Conservation (phyloP, 2,113 vertebrate genomes). For the Phocoena sinus region DNA sequence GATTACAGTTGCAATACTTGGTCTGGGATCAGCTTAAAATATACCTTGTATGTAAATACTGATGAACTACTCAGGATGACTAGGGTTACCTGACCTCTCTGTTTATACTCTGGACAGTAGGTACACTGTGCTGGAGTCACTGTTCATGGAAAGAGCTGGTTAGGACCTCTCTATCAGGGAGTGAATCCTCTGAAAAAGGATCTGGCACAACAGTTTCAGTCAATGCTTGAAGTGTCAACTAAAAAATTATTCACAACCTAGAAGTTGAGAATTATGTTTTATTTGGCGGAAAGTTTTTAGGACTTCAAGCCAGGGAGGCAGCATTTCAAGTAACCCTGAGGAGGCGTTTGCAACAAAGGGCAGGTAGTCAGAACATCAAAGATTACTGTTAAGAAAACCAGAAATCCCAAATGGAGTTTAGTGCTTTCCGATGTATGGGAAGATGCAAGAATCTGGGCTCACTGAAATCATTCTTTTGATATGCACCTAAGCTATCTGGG, state of each 20-base stretch:
- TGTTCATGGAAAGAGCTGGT: not conserved
- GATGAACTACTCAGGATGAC: not conserved
- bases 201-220: not conserved
- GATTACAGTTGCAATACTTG: not conserved
- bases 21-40: constrained; percentile 17
- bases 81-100: not conserved
- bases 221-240: not conserved
- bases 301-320: not conserved
- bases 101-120: not conserved
- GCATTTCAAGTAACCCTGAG: not conserved
- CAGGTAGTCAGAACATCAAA: not conserved
- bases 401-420: not conserved
- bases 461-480: not conserved
- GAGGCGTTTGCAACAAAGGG: not conserved
- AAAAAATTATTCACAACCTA: not conserved
- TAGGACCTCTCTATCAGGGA: not conserved
- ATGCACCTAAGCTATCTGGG: not conserved
- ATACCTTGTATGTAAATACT: constrained; percentile 20
- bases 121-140: not conserved
- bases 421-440: not conserved
- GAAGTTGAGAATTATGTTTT: not conserved
- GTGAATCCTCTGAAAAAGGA: not conserved
- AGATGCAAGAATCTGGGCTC: not conserved
- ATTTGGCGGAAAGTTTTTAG: not conserved
- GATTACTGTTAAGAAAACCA: not conserved